Base-by-base conservation (phyloP, 2,797 vertebrate genomes). In the Tragopan temminckii region DNA sequence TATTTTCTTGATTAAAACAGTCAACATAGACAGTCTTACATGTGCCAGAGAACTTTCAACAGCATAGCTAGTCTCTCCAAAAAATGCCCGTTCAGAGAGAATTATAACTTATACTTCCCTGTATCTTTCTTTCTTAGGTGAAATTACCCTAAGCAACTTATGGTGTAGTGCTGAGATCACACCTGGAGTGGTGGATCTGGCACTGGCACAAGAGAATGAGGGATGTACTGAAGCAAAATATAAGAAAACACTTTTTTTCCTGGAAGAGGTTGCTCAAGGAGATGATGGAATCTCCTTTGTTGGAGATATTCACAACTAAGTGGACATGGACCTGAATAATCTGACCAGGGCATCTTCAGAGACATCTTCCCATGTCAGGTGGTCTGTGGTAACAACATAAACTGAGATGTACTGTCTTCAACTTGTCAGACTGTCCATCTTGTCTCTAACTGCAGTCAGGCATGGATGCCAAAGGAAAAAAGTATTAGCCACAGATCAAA, bases 141-240 rank as follows among this genome's bases (percentile, higher is more conserved):
- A 87, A 87, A 84, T 14, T 5, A 31, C 13, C 19, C 16, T 11
- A 3, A 1, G 5, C 15, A 7, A 29, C 16, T 70, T 66, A 43
- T 5, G 19, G 8, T 24, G 2, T 15, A 58, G 13, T 16, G 52
- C 24, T 85, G 31, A 77, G 33, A 40, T 40, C 63, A 18, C 15
- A 35, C 6, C 14, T 13, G 33, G 36, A 66, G 16, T 16, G 24
- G 12, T 33, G 40, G 5, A 20, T 42, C 24, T 29, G 33, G 24
- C 19, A 8, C 40, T 55, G 50, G 12, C 6, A 42, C 12, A 61
- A 31, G 13, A 3, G 1, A 68, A 50, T 43, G 4, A 0, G 3
- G 3, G 24, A 35, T n/a, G 43, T 21, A 38, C 29, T 20, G 14
- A 33, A 59, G 5, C 1, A 2, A 63, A 63, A 31, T 18, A 40